These are phyloP conservation scores for Aphelenchoides besseyi DNA, from an alignment of 1,140 invertebrate genomes.

Conservation along the genomic window DNA sequence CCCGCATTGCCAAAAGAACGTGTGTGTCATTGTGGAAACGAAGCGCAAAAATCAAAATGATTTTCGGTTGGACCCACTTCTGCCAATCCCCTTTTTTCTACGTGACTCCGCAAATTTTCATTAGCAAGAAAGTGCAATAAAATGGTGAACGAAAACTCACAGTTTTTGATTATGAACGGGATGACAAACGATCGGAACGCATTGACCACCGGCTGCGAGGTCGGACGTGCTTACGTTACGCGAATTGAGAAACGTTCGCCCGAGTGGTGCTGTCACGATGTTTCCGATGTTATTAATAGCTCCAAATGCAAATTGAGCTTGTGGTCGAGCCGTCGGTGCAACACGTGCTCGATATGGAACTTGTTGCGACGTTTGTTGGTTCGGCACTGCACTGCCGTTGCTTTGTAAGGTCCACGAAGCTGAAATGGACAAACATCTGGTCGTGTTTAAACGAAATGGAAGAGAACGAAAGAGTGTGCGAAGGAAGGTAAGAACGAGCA, in stretches of 20 bases:
- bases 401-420: slow-evolving; percentile 13
- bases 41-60: not conserved
- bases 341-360: not conserved
- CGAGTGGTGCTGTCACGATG: not conserved
- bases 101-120: not conserved
- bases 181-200: not conserved
- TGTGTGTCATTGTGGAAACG: not conserved
- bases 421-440: slow-evolving; percentile 3
- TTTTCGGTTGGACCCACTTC: not conserved
- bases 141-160: not conserved
- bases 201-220: not conserved
- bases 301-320: not conserved
- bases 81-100: not conserved
- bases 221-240: not conserved
- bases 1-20: not conserved
- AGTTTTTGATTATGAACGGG: not conserved
- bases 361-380: not conserved
- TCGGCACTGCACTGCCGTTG: not conserved
- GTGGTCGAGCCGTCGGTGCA: not conserved
- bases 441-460: not conserved
- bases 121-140: not conserved
- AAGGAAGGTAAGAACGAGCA: not conserved
- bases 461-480: not conserved
- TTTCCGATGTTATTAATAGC: slow-evolving; percentile 6
- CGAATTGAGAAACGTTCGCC: not conserved